Conservation (phyloP, 2,888 invertebrate species). For the Melieria omissa region DNA sequence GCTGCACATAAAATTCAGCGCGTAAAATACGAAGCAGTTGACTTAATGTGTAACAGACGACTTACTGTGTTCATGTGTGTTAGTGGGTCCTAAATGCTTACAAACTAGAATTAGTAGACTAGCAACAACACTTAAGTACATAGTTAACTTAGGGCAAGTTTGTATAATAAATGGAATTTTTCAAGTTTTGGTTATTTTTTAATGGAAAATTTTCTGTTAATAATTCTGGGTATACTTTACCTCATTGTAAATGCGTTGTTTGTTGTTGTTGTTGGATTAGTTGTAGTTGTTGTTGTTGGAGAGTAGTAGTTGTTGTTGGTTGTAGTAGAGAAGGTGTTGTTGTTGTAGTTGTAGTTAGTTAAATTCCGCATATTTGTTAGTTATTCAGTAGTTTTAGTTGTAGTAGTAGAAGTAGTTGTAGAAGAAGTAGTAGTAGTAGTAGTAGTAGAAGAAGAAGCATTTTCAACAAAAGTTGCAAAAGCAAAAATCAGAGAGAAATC, state of each 20-base stretch:
- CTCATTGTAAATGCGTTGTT: conserved; percentile 60
- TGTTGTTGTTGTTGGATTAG: conserved; percentile 47
- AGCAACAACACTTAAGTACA: too few relatives aligned
- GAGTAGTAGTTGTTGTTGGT: conserved; percentile 53
- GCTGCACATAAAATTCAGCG: too few relatives aligned
- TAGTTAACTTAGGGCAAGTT: too few relatives aligned
- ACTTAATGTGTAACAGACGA: too few relatives aligned
- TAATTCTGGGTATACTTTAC: conserved; percentile 57
- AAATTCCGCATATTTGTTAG: conserved; percentile 54
- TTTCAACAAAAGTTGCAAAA: conserved; percentile 54
- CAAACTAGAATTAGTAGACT: too few relatives aligned
- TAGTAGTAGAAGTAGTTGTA: conserved; percentile 52
- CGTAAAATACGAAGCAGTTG: too few relatives aligned
- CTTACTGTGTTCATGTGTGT: too few relatives aligned
- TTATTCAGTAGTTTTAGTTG: conserved; percentile 51
- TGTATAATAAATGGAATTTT: too few relatives aligned
- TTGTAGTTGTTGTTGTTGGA: conserved; percentile 47
- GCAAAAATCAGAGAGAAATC: conserved; percentile 44
- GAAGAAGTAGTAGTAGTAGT: conserved; percentile 50
- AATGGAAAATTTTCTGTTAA: conserved; percentile 1
- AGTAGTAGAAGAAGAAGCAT: conserved; percentile 53
- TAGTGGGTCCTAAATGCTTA: too few relatives aligned
- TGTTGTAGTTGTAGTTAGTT: conserved; percentile 57
- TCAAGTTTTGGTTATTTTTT: neutral
- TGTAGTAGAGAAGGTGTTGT: conserved; percentile 62